Conservation (phyloP, 2,888 invertebrate genomes). For the Eupelmus urozonus region DNA sequence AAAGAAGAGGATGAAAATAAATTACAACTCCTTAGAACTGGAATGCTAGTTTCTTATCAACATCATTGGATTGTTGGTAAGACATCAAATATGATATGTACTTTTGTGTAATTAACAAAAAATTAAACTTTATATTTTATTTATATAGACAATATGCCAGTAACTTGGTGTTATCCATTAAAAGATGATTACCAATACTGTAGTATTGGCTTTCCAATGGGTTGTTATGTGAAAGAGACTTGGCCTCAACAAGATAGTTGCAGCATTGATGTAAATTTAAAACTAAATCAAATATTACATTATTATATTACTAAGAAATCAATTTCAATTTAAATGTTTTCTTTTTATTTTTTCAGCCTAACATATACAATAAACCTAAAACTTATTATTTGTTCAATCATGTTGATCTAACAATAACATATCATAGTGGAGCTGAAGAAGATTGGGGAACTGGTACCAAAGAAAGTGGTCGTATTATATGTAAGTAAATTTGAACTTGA, state of each 20-base stretch:
- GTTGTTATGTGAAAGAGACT: conserved; percentile 88
- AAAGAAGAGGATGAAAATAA: conserved; percentile 83
- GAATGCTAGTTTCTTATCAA: conserved; percentile 96
- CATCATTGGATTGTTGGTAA: conserved; percentile 96
- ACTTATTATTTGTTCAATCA: conserved; percentile 97
- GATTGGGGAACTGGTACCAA: conserved; percentile 91
- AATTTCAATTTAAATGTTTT: neutral
- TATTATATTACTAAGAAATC: conserved; percentile 14
- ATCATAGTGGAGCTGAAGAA: conserved; percentile 92
- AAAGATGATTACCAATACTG: conserved; percentile 89
- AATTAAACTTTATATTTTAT: too few species aligned
- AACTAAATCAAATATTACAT: neutral
- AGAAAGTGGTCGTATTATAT: conserved; percentile 91
- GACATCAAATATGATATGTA: conserved; percentile 66
- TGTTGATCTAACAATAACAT: conserved; percentile 94
- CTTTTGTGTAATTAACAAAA: conserved; percentile 5
- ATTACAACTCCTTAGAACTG: conserved; percentile 91
- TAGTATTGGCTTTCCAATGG: conserved; percentile 98
- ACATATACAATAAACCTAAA: conserved; percentile 82
- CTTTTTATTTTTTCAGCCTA: conserved; percentile 75
- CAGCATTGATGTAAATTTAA: conserved; percentile 67
- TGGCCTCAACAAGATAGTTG: conserved; percentile 68
- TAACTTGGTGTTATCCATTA: conserved; percentile 94
- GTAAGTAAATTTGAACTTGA: conserved; percentile 68
- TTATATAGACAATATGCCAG: conserved; percentile 95